Evolutionary conservation across 2,888 invertebrate species (phyloP), one percentile per base, ranked within the genome.

Genomic region (Tanypteryx hageni): DNA sequence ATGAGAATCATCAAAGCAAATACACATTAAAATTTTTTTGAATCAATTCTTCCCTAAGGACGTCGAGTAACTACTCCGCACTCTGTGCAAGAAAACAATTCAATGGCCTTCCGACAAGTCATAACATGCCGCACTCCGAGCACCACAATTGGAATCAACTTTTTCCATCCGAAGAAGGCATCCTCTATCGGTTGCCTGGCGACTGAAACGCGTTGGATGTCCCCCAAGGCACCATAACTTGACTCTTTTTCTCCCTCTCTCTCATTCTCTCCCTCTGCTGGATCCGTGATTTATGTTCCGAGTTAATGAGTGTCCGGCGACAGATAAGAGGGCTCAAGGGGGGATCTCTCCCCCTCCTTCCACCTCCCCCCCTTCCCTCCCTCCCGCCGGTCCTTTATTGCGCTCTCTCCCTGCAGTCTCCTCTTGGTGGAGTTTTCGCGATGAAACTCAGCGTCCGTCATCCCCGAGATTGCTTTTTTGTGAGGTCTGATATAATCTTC

Each of bases 261-360:
- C 68, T 9, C 68, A 14, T n/a, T 61, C 44, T 64, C 64, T 64
- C 64, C 22, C 59, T 58, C 59, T 14, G 85, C 56, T 44, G 56
- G 44, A 57, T 18, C 83, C 85, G 89, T 89, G 89, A 89, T 89
- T 89, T 89, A 89, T 89, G 64, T 64, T 44, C 64, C 44, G 44
- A 64, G 89, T 89, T 89, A 89, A 89, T 89, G 89, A 89, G 89
- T 89, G 89, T 89, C 89, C 89, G 64, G 31, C 64, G 89, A 89
- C 89, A 89, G 89, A 89, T 64, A 64, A 89, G 89, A 89, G 89
- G 44, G 61, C 86, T 31, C 10, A 57, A 56, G 18, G 14, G 83
- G 83, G 56, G 82, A 83, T 83, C 57, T 57, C 83, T 22, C n/a
- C 76, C 76, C n/a, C n/a, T n/a, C n/a, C 0, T 22, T 0, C 83